Conservation (phyloP, 2,113 vertebrate genomes). For the Ammospiza nelsoni region DNA sequence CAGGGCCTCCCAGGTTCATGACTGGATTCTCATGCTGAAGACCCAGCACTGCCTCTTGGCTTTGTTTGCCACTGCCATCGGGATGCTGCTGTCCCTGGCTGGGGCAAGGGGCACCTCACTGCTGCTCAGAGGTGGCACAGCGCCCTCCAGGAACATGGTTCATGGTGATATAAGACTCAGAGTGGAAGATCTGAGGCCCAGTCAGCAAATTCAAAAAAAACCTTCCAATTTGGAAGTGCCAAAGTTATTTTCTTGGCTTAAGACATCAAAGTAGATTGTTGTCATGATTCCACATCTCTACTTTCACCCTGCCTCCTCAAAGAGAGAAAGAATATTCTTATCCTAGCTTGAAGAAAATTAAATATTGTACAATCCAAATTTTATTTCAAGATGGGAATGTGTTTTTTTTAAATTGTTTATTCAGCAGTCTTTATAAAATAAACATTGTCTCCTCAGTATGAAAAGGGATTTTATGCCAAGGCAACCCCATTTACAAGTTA, state of each 20-base stretch:
- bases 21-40: rapidly evolving
- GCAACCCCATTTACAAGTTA: not conserved
- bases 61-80: not conserved
- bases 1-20: not conserved
- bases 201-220: not conserved
- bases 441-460: not conserved
- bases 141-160: not conserved
- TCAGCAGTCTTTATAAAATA: not conserved
- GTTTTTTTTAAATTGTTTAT: not conserved
- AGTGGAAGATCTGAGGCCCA: not conserved
- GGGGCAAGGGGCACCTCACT: not conserved
- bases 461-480: not conserved
- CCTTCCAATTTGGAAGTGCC: not conserved
- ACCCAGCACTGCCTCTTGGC: not conserved
- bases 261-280: not conserved
- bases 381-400: not conserved
- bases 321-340: not conserved
- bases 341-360: not conserved
- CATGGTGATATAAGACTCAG: not conserved
- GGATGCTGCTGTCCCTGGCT: not conserved
- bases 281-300: not conserved
- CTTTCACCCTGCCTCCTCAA: not conserved
- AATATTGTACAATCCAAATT: not conserved
- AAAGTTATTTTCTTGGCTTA: not conserved
- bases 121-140: not conserved